Evolutionary conservation across 2,113 vertebrate species (phyloP), one percentile per base, ranked within the genome.

Genomic region (Zonotrichia leucophrys): DNA sequence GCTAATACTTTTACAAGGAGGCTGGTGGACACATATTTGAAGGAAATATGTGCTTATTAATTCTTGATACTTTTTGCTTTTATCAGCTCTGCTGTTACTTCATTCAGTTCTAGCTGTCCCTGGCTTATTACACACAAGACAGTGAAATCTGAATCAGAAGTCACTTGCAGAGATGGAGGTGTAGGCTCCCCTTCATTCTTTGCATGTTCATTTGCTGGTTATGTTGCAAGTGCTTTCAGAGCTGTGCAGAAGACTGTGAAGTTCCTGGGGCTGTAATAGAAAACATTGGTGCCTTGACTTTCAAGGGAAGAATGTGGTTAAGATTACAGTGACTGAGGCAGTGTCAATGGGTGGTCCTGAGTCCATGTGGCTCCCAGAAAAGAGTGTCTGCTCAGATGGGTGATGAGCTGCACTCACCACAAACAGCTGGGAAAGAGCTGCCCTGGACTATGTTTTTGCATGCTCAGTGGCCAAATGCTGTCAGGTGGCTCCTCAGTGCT

Each of bases 291-390:
- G 86, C 87, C 55, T 95, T 83, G 74, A 84, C 73, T 73, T 93
- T 19, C 62, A 91, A 81, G 92, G 82, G 80, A 79, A 74, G 83
- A 94, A 87, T 93, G 93, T 92, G 90, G 93, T 95, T 87, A 74
- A 73, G 75, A 92, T 93, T 95, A 70, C 63, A 94, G 83, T 0
- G 33, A 70, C 81, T 81, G 93, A 94, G 72, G 90, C 79, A 82
- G 72, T 90, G 79, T 92, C 89, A 70, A 9, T 96, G 95, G 91
- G 94, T 95, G 95, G 90, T 95, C 90, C 49, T 42, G 70, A 74
- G 66, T 30, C 83, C 87, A 85, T 95, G 60, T 92, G 85, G 87
- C 79, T 73, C 80, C 59, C 87, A 63, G 41, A 49, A 76, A 73
- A 46, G 37, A 44, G 37, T 16, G 47, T 64, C 58, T 56, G 86